Percentiles rank a stretch among this genome's conserved stretches.
Evolutionary conservation across 2,797 vertebrate species (phyloP).

Genomic region (Anas acuta): DNA sequence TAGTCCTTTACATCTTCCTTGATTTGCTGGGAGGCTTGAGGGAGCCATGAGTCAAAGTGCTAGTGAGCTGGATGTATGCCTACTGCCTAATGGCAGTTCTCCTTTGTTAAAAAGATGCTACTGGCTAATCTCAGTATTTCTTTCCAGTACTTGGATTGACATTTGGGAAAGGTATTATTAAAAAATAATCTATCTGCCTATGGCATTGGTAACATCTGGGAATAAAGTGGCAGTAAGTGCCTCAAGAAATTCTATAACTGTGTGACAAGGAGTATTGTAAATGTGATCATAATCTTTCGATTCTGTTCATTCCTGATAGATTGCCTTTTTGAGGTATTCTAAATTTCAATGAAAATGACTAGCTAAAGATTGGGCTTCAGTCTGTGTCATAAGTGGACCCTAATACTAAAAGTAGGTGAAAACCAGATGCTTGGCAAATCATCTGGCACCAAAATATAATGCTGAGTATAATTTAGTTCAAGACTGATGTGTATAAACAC

Average conservation of each 20-base stretch:
- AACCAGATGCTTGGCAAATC: background rate
- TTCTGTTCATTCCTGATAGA: background rate
- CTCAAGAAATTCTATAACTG: background rate
- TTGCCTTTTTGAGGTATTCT: background rate
- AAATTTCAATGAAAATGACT: background rate
- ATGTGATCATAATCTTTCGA: background rate
- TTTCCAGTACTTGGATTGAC: background rate
- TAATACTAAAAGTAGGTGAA: background rate
- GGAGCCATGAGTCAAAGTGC: background rate
- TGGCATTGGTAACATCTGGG: background rate
- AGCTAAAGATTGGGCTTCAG: background rate
- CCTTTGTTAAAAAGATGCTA: background rate
- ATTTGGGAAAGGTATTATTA: background rate
- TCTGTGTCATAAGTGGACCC: background rate
- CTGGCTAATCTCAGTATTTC: background rate
- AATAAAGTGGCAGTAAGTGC: background rate
- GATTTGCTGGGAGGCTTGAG: background rate
- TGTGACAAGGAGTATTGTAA: background rate
- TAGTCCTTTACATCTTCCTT: conserved; percentile 15
- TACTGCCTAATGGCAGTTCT: background rate
- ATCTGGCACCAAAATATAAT: background rate
- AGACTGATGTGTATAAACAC: background rate
- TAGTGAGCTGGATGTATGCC: background rate
- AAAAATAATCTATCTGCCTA: background rate
- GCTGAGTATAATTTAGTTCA: background rate